phyloP scores from a whole-genome alignment of 2,888 invertebrate genomes.

The Gasteruption jaculator region DNA sequence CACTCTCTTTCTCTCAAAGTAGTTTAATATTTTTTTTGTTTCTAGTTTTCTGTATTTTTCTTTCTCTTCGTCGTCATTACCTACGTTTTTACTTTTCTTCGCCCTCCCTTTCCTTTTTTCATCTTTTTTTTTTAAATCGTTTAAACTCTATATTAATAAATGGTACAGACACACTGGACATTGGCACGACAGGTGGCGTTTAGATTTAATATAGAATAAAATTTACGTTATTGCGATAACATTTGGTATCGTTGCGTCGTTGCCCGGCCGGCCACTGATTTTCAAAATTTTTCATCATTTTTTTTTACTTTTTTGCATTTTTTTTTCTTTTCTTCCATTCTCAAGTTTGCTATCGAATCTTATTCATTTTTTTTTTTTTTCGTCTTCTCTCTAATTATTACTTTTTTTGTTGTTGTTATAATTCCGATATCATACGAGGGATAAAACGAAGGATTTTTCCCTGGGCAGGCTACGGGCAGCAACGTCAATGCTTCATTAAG shows the following conservation, averaged over 20 bases:
- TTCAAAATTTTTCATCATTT: too few relatives aligned
- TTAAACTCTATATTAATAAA: slow-evolving; percentile 50
- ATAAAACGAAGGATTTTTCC: too few relatives aligned
- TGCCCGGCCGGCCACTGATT: slow-evolving; percentile 39
- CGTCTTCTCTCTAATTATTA: slow-evolving; percentile 15
- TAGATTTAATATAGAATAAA: slow-evolving; percentile 53
- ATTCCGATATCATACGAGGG: slow-evolving; percentile 17
- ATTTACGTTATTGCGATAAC: slow-evolving; percentile 53
- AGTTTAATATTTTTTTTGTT: slow-evolving; percentile 21
- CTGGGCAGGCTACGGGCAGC: slow-evolving; percentile 38
- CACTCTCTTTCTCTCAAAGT: too few relatives aligned
- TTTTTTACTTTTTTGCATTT: slow-evolving; percentile 21
- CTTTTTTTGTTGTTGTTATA: slow-evolving; percentile 17
- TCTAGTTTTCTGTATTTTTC: slow-evolving; percentile 17
- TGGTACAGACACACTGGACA: slow-evolving; percentile 53
- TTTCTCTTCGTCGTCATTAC: slow-evolving; percentile 11
- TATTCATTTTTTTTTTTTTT: slow-evolving; percentile 17
- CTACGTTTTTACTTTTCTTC: slow-evolving; percentile 19
- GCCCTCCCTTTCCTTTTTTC: slow-evolving; percentile 18
- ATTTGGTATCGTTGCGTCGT: slow-evolving; percentile 53
- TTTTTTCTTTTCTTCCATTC: slow-evolving; percentile 14
- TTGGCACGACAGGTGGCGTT: slow-evolving; percentile 53
- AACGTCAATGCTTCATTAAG: slow-evolving; percentile 44
- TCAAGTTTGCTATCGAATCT: slow-evolving; percentile 4
- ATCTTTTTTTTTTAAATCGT: slow-evolving; percentile 29